These are phyloP conservation scores for Spheniscus humboldti DNA, from an alignment of 2,797 vertebrate genomes.

Conservation along the genomic window DNA sequence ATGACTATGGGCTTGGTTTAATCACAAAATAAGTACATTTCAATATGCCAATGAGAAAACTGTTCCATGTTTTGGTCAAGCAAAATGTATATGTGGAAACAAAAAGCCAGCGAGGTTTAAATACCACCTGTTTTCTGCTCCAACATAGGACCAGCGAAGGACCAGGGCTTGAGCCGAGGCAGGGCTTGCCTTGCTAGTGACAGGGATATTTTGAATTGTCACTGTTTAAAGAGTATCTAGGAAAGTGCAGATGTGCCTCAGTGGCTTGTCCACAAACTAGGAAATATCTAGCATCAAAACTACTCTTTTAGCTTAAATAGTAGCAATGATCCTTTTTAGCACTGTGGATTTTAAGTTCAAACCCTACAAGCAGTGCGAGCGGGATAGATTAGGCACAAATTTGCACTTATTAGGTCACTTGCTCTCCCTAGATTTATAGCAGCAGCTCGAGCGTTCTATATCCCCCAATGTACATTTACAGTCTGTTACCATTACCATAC, in stretches of 20 bases:
- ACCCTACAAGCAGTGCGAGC: background rate
- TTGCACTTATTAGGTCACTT: background rate
- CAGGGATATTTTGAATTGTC: background rate
- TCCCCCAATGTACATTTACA: background rate
- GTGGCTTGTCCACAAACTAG: background rate
- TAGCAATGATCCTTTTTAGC: background rate
- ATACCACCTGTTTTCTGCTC: background rate
- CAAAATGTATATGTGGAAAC: background rate
- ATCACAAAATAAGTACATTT: background rate
- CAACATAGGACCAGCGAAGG: background rate
- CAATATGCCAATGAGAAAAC: background rate
- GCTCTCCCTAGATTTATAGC: background rate
- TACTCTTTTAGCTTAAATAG: background rate
- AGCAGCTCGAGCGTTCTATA: background rate
- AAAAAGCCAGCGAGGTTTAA: background rate
- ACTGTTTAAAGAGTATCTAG: background rate
- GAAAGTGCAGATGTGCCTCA: background rate
- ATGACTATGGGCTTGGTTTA: background rate
- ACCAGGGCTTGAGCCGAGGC: background rate
- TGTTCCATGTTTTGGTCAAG: background rate
- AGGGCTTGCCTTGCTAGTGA: background rate
- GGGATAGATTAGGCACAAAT: background rate
- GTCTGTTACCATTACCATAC: background rate
- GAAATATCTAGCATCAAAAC: background rate
- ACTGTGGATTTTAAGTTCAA: background rate